Evolutionary conservation across 2,797 vertebrate genomes (phyloP).

Genomic region (Sebastes jordani): DNA sequence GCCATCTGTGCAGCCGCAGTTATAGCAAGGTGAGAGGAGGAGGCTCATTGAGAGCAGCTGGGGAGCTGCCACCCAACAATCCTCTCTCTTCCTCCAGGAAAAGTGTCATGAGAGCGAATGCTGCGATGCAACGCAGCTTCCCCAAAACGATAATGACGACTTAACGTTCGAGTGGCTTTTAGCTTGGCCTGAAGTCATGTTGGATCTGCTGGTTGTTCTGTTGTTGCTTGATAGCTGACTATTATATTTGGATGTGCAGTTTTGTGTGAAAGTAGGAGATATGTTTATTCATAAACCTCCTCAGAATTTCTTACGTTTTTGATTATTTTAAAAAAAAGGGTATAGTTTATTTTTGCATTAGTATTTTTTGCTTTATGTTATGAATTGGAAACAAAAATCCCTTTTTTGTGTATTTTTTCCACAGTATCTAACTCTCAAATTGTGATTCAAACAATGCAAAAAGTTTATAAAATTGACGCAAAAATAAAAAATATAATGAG

Average conservation of each 20-base stretch:
- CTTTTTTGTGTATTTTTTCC: background rate
- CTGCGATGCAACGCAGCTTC: background rate
- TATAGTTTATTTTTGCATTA: no score
- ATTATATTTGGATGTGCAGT: no score
- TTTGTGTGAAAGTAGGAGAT: background rate
- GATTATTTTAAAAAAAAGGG: no score
- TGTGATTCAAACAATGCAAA: background rate
- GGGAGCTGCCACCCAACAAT: background rate
- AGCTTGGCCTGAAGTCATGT: background rate
- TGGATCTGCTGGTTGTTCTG: no score
- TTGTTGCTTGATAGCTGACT: no score
- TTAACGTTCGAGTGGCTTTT: background rate
- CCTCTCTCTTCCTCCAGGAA: conserved; percentile 1
- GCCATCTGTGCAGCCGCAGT: conserved; percentile 55
- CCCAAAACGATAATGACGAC: background rate
- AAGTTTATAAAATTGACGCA: background rate
- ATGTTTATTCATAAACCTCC: background rate
- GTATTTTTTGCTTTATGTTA: no score
- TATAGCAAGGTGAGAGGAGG: conserved; percentile 39
- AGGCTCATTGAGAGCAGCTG: conserved; percentile 42
- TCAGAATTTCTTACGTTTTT: no score
- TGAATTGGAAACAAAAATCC: background rate
- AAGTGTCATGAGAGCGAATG: background rate
- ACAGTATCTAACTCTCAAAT: background rate
- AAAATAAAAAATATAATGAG: background rate